Conservation (phyloP, 2,797 vertebrate genomes). For the Takifugu rubripes region DNA sequence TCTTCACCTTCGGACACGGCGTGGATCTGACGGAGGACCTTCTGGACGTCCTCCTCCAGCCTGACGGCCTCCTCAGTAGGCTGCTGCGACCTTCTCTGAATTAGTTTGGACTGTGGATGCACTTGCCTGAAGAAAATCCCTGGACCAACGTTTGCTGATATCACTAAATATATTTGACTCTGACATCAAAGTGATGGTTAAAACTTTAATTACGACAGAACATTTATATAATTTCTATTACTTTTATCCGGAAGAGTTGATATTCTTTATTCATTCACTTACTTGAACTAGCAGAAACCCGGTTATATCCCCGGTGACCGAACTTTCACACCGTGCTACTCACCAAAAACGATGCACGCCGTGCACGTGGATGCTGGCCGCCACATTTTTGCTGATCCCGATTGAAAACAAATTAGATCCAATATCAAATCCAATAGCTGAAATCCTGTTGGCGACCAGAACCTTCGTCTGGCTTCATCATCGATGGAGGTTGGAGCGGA, state of each 20-base stretch:
- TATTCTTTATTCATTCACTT: background rate
- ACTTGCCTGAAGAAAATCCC: conserved; percentile 43
- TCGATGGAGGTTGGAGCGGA: conserved; percentile 4
- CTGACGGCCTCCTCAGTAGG: conserved; percentile 1
- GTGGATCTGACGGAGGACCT: conserved; percentile 55
- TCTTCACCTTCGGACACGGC: conserved; percentile 40
- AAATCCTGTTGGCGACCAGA: conserved; percentile 24
- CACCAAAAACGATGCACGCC: too few relatives aligned
- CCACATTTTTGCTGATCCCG: too few relatives aligned
- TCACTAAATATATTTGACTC: too few relatives aligned
- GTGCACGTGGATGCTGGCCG: too few relatives aligned
- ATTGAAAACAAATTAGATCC: too few relatives aligned
- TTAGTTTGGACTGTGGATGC: conserved; percentile 28
- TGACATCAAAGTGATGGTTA: too few relatives aligned
- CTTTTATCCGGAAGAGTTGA: background rate
- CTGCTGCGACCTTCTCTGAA: conserved; percentile 13
- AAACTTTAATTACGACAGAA: too few relatives aligned
- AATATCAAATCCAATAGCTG: conserved; percentile 1
- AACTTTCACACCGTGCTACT: too few relatives aligned
- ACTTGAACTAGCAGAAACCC: too few relatives aligned
- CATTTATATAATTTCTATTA: conserved; percentile 14
- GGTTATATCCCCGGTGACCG: too few relatives aligned
- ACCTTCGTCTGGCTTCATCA: background rate
- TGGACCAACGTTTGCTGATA: conserved; percentile 12
- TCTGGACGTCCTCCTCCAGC: conserved; percentile 54